Percentiles rank a stretch among this genome's conserved stretches.
Conservation (phyloP, 2,797 vertebrate genomes). For the Dendrocincla fuliginosa region DNA sequence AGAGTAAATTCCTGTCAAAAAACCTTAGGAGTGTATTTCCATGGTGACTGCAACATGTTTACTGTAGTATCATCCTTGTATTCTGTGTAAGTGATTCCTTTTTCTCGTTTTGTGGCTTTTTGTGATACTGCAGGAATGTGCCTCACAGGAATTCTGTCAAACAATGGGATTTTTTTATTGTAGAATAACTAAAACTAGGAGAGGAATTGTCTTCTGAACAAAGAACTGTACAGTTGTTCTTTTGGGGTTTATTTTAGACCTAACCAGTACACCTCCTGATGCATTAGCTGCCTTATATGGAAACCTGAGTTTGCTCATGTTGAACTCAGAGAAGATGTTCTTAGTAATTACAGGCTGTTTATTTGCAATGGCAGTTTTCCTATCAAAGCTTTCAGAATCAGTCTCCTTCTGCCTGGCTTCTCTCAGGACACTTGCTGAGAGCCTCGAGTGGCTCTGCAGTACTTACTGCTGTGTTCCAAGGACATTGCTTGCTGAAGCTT, state of each 20-base stretch:
- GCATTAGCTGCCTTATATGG: constrained; percentile 35
- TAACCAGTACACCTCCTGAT: constrained; percentile 14
- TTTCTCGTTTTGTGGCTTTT: constrained; percentile 14
- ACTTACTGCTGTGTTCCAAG: background rate
- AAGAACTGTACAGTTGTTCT: background rate
- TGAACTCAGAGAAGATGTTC: background rate
- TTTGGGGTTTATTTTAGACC: background rate
- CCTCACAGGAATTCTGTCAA: constrained; percentile 62
- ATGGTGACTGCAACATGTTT: constrained; percentile 54
- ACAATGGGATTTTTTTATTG: constrained; percentile 13
- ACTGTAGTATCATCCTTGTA: constrained; percentile 24
- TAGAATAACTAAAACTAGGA: constrained; percentile 51
- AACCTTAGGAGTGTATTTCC: constrained; percentile 44
- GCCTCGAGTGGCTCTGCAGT: background rate
- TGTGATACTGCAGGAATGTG: constrained; percentile 19
- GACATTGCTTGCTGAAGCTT: background rate
- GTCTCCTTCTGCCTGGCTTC: background rate
- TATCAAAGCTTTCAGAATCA: background rate
- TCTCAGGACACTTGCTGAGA: background rate
- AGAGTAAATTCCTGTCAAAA: constrained; percentile 23
- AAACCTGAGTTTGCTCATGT: constrained; percentile 5
- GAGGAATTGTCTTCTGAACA: constrained; percentile 66
- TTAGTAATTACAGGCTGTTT: background rate
- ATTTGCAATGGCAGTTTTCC: background rate
- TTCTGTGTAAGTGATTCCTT: constrained; percentile 5